Conservation (phyloP, 2,113 vertebrate species). For the Perca flavescens region DNA sequence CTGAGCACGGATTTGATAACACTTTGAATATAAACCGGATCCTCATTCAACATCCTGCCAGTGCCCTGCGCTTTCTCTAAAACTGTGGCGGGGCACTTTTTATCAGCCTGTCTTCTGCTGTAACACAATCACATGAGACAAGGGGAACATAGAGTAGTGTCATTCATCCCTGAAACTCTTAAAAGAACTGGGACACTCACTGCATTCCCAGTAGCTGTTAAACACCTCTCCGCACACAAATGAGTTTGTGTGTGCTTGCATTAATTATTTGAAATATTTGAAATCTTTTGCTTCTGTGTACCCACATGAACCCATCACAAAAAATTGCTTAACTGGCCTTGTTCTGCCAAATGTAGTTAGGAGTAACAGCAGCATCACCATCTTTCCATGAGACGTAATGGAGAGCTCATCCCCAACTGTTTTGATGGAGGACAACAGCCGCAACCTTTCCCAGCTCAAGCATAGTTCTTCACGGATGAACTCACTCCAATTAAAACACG, state of each 20-base stretch:
- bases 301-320: neutral
- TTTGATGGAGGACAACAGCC: slow-evolving; percentile 20
- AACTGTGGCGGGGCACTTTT: slow-evolving; percentile 46
- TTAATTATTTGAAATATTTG: slow-evolving; percentile 19
- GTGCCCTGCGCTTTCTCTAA: slow-evolving; percentile 29
- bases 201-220: slow-evolving; percentile 32
- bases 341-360: slow-evolving; percentile 48
- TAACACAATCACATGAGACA: slow-evolving; percentile 48
- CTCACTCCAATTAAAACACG: slow-evolving; percentile 67
- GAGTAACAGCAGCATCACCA: neutral
- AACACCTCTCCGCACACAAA: slow-evolving; percentile 29
- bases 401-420: slow-evolving; percentile 24
- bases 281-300: slow-evolving; percentile 6
- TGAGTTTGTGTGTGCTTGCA: slow-evolving; percentile 7
- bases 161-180: slow-evolving; percentile 50
- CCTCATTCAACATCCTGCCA: slow-evolving; percentile 29
- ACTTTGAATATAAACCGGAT: slow-evolving; percentile 35
- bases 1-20: slow-evolving; percentile 34
- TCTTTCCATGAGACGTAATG: slow-evolving; percentile 22
- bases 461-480: slow-evolving; percentile 53
- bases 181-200: slow-evolving; percentile 54
- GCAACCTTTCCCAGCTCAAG: slow-evolving; percentile 40
- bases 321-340: slow-evolving; percentile 22
- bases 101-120: slow-evolving; percentile 50
- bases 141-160: slow-evolving; percentile 11